Conservation (phyloP, 2,888 invertebrate species). For the Mimas tiliae region DNA sequence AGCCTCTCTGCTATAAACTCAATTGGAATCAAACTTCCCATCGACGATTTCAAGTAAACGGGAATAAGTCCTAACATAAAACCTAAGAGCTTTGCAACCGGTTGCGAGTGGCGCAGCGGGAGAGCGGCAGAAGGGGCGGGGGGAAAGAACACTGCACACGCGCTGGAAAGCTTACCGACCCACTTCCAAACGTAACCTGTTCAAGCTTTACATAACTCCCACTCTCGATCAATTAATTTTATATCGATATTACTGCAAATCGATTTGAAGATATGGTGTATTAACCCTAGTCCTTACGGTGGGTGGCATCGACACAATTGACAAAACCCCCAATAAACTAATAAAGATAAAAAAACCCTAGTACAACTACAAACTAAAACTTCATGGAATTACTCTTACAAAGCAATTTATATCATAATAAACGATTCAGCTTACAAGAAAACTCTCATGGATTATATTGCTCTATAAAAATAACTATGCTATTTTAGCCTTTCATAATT, state of each 20-base stretch:
- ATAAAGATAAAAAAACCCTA: too few species aligned
- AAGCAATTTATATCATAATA: too few species aligned
- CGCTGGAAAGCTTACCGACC: conserved; percentile 72
- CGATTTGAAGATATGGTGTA: background rate
- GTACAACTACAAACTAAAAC: too few species aligned
- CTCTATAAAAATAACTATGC: too few species aligned
- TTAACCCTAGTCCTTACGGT: background rate
- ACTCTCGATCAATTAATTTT: conserved; percentile 45
- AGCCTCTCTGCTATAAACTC: background rate
- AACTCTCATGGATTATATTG: too few species aligned
- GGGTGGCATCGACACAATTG: too few species aligned
- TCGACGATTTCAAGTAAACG: conserved; percentile 4
- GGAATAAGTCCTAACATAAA: conserved; percentile 23
- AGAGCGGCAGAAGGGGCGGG: background rate
- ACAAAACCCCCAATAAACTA: too few species aligned
- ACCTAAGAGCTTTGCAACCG: conserved; percentile 19
- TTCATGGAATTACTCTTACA: too few species aligned
- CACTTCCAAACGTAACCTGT: conserved; percentile 52
- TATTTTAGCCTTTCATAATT: too few species aligned
- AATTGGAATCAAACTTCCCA: conserved; percentile 2
- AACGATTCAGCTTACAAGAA: too few species aligned
- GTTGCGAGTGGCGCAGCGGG: background rate
- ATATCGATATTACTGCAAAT: conserved; percentile 10
- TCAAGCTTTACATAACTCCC: conserved; percentile 55
- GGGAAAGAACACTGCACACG: conserved; percentile 55